Base-by-base conservation (phyloP, 2,113 vertebrate genomes). In the Naja naja region DNA sequence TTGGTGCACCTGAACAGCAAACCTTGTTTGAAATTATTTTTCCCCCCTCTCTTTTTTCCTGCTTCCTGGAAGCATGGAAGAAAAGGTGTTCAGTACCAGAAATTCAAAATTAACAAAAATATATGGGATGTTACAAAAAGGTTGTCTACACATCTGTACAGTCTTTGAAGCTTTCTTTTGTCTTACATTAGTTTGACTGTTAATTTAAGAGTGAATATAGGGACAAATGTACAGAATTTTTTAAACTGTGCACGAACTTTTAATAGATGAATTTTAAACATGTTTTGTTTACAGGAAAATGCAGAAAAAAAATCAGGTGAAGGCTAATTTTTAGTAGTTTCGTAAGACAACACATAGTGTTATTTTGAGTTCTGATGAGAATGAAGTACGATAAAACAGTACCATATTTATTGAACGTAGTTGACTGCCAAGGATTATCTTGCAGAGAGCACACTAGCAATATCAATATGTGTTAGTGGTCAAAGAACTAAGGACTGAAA, bases 181-280 rank as follows among this genome's bases (percentile, higher is more conserved):
- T 98, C 95, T 97, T 96, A 96, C 88, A 90, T 96, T 96, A 94
- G 96, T 96, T 97, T 96, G 95, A 95, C 97, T 96, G 94, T 97
- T 98, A 91, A 97, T 96, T 98, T 97, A 96, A 96, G 91, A 95
- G 88, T 94, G 90, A 95, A 96, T 96, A 95, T 93, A 94, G 96
- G 96, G 97, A 97, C 96, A 98, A 96, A 96, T 98, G 97, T 98
- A 98, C 97, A 98, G 97, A 94, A 86, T 90, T 96, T 97, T 97
- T 97, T 96, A 95, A 97, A 96, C 93, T 94, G 92, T 93, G 94
- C 0, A 30, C 94, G 95, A 96, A 97, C 94, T 97, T 98, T 97
- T 97, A 97, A 97, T 97, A 98, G 96, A 97, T 95, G 95, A 96
- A 94, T 97, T 97, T 95, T 97, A 97, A 97, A 95, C 95, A 94